Evolutionary conservation across 2,797 vertebrate genomes (phyloP), one percentile per base, ranked within the genome.

Genomic region (Chloroceryle inda): DNA sequence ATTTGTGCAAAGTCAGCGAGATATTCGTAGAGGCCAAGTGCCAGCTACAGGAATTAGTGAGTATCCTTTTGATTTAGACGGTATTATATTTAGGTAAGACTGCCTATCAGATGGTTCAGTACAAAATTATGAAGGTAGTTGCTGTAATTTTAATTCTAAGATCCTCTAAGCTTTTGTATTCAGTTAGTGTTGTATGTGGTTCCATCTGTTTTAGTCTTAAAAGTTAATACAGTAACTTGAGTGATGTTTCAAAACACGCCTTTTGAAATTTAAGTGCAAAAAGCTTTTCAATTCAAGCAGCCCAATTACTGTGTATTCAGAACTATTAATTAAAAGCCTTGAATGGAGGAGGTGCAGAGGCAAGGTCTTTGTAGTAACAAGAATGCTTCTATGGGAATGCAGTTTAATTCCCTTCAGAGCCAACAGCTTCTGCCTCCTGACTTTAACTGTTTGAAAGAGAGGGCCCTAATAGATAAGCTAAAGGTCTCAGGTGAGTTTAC

Each of bases 1-100:
- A 0, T 99, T 99, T n/a, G 29, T 99, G 47, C 99, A 99, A 10
- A 98, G 98, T 11, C 98, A 99, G 81, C 96, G 99, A 89, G 99
- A 99, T 47, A 98, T 99, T 93, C 98, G 99, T 78, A 97, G 98
- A 84, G 98, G 99, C 84, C 93, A 98, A 78, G 98, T 99, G 72
- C 98, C 99, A 55, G 98, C 98, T 62, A 99, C 98, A 0, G 99
- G 98, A 75, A 99, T 99, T 97, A 99, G 98, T 1, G 98, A 99
- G 88, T 99, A 99, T 84, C 98, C 98, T 3, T 99, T 99, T 82
- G 98, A 99, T 97, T 98, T 99, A 98, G 98, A 99, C 96, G 99
- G 99, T 31, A 99, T 98, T 95, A 97, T 99, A 92, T 99, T 99
- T 97, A 98, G 98, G 99, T 99, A 94, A 97, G 95, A 76, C 53